Evolutionary conservation across 2,797 vertebrate species (phyloP).

Genomic region (Thaleichthys pacificus): DNA sequence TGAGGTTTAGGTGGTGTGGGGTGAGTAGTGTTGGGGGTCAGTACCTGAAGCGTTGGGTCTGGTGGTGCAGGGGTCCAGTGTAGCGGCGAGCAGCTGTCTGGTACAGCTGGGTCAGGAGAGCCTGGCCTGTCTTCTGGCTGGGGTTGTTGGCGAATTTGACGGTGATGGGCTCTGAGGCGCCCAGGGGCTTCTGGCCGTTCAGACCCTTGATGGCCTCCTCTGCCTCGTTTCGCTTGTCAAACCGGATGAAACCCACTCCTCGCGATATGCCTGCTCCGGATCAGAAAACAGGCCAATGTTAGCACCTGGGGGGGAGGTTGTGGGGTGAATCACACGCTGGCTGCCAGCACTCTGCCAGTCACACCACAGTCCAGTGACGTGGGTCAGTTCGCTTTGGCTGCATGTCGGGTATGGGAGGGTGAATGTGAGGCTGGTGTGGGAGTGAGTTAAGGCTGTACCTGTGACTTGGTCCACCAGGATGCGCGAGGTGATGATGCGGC

Average conservation of each 20-base stretch:
- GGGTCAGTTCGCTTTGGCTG: neutral
- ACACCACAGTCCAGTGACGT: slow-evolving; percentile 7
- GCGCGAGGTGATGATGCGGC: slow-evolving; percentile 95
- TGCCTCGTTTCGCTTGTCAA: slow-evolving; percentile 95
- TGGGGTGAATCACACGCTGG: neutral
- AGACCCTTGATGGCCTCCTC: slow-evolving; percentile 96
- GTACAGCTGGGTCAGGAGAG: slow-evolving; percentile 93
- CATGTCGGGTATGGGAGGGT: neutral
- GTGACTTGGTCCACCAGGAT: slow-evolving; percentile 93
- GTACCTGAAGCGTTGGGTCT: slow-evolving; percentile 95
- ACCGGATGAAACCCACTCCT: slow-evolving; percentile 96
- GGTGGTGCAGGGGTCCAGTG: slow-evolving; percentile 91
- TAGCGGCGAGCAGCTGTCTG: slow-evolving; percentile 91
- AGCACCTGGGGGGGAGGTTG: slow-evolving; percentile 54
- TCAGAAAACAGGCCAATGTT: slow-evolving; percentile 64
- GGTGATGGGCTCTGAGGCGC: slow-evolving; percentile 91
- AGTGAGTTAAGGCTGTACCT: slow-evolving; percentile 69
- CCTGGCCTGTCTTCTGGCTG: slow-evolving; percentile 94
- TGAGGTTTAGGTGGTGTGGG: neutral
- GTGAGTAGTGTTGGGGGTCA: slow-evolving; percentile 38
- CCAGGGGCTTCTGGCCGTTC: slow-evolving; percentile 94
- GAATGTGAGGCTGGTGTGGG: slow-evolving; percentile 10
- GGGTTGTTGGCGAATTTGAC: slow-evolving; percentile 98
- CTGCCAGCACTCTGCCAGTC: neutral
- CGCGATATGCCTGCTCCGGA: slow-evolving; percentile 86